Conservation (phyloP, 2,113 vertebrate species). For the Oryzias melastigma region DNA sequence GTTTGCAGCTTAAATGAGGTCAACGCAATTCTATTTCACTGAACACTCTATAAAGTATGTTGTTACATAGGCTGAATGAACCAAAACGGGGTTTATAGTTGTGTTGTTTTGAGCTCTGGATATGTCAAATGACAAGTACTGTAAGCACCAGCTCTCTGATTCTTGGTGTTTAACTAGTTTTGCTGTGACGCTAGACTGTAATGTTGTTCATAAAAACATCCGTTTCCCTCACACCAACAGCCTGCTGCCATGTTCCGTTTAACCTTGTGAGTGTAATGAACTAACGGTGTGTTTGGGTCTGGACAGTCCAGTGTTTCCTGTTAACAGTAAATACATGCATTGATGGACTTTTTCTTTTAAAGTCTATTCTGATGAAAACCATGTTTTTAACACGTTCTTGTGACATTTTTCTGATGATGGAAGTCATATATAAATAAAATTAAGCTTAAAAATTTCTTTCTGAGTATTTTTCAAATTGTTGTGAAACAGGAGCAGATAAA, state of each 20-base stretch:
- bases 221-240: conserved; percentile 21
- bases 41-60: background rate
- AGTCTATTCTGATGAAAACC: too few species aligned
- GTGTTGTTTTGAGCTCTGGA: background rate
- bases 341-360: background rate
- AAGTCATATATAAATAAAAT: too few species aligned
- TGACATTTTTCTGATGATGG: too few species aligned
- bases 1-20: conserved; percentile 39
- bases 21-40: background rate
- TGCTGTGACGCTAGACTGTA: too few species aligned
- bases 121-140: conserved; percentile 3
- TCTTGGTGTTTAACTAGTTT: too few species aligned
- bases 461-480: too few species aligned
- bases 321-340: background rate
- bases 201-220: conserved; percentile 44
- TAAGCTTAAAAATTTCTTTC: too few species aligned
- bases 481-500: too few species aligned
- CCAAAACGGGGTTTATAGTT: background rate
- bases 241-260: conserved; percentile 11
- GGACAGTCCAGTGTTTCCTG: background rate
- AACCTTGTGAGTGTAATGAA: background rate
- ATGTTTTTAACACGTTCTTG: too few species aligned
- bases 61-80: too few species aligned
- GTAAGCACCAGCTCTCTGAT: background rate
- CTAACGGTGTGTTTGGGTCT: background rate